These are phyloP conservation scores for Arothron firmamentum DNA, from an alignment of 2,113 vertebrate species.

Conservation along the genomic window DNA sequence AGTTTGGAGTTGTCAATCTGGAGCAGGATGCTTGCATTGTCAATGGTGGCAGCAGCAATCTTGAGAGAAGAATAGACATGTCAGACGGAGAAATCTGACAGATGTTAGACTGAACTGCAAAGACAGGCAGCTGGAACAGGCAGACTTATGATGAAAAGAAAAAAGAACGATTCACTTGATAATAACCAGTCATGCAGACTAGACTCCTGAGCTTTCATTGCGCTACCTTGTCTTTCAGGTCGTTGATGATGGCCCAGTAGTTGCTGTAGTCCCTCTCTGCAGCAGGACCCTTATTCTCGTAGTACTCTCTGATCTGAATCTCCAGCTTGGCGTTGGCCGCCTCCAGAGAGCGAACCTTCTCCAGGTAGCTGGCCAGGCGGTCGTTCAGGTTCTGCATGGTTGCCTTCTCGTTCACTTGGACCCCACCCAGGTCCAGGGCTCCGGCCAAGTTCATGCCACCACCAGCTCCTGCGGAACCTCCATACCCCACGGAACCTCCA, in stretches of 20 bases:
- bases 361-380: constrained; percentile 87
- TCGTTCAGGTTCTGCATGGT: constrained; percentile 96
- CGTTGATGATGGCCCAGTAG: constrained; percentile 85
- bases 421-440: constrained; percentile 62
- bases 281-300: constrained; percentile 80
- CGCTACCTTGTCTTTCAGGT: constrained; percentile 85
- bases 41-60: constrained; percentile 79
- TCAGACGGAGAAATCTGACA: not conserved
- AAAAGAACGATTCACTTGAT: constrained; percentile 48
- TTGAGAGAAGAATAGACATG: constrained; percentile 47
- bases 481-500: no score
- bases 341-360: constrained; percentile 87
- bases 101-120: constrained; percentile 32
- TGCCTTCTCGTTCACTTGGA: constrained; percentile 85
- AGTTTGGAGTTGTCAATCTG: constrained; percentile 91
- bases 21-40: constrained; percentile 82
- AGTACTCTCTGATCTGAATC: constrained; percentile 86
- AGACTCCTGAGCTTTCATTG: constrained; percentile 24
- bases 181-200: constrained; percentile 50
- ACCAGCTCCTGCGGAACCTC: no score
- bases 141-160: not conserved
- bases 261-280: constrained; percentile 79
- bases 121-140: not conserved
- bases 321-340: constrained; percentile 83
- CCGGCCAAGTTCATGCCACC: constrained; percentile 54